Evolutionary conservation across 2,888 invertebrate species (phyloP).

Genomic region (Drosophila bunnanda): DNA sequence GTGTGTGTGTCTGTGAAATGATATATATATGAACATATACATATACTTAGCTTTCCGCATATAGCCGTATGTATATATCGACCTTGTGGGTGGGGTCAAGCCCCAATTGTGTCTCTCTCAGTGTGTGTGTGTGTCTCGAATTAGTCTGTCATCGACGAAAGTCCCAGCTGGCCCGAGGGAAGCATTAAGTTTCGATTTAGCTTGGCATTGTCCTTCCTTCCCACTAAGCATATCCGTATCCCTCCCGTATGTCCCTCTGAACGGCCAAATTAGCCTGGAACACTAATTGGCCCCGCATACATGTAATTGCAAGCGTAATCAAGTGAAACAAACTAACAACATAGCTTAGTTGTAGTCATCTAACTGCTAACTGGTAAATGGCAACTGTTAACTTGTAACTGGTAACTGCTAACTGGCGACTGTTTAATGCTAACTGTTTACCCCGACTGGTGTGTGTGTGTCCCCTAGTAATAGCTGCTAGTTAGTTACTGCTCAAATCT

Average conservation of each 20-base stretch:
- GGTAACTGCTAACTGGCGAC: conserved; percentile 18
- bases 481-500: conserved; percentile 58
- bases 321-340: conserved; percentile 41
- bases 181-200: conserved; percentile 31
- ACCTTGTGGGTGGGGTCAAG: conserved; percentile 1
- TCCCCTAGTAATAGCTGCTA: conserved; percentile 50
- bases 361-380: conserved; percentile 31
- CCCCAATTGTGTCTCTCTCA: neutral
- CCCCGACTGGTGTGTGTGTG: conserved; percentile 19
- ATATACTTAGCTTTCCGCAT: conserved; percentile 29
- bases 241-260: conserved; percentile 4
- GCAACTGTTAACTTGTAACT: conserved; percentile 38
- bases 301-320: conserved; percentile 69
- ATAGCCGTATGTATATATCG: conserved; percentile 31
- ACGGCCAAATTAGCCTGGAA: conserved; percentile 23
- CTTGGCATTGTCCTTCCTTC: conserved; percentile 12
- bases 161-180: conserved; percentile 16
- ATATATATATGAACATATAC: conserved; percentile 22
- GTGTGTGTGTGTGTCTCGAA: conserved; percentile 4
- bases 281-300: conserved; percentile 25
- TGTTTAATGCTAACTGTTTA: conserved; percentile 14
- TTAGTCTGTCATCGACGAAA: conserved; percentile 30
- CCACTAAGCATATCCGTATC: conserved; percentile 1
- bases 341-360: conserved; percentile 34
- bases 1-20: conserved; percentile 31